A percentile compares a stretch with the other conserved stretches of the same genome.
Evolutionary conservation across 2,797 vertebrate species (phyloP).

Genomic region (Monodelphis domestica): DNA sequence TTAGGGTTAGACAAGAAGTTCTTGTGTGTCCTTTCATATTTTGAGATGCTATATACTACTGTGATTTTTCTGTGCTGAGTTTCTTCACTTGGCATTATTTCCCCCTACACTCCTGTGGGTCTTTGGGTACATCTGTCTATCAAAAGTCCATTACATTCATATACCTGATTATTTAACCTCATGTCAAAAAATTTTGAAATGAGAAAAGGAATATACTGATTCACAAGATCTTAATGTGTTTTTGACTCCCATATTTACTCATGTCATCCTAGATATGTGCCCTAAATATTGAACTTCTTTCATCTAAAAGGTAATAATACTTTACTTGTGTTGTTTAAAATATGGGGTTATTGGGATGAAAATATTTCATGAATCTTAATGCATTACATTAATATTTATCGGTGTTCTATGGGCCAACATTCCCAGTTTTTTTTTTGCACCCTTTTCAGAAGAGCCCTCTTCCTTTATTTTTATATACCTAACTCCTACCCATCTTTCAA

Average conservation of each 20-base stretch:
- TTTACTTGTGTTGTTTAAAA: not conserved
- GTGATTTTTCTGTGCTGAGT: not conserved
- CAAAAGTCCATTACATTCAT: not conserved
- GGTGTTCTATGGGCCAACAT: too few relatives aligned
- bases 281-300: not conserved
- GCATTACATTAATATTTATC: too few relatives aligned
- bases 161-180: not conserved
- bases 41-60: not conserved
- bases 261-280: not conserved
- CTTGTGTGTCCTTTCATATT: not conserved
- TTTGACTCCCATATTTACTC: not conserved
- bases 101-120: not conserved
- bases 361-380: not conserved
- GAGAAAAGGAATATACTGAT: not conserved
- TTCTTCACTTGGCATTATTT: not conserved
- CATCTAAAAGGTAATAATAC: not conserved
- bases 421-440: too few relatives aligned
- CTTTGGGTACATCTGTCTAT: not conserved
- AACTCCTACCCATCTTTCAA: too few relatives aligned
- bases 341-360: not conserved
- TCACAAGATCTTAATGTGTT: not conserved
- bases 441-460: too few relatives aligned
- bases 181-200: not conserved
- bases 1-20: not conserved
- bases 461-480: too few relatives aligned